Conservation (phyloP, 2,797 vertebrate species). For the Tarsius wallacei region DNA sequence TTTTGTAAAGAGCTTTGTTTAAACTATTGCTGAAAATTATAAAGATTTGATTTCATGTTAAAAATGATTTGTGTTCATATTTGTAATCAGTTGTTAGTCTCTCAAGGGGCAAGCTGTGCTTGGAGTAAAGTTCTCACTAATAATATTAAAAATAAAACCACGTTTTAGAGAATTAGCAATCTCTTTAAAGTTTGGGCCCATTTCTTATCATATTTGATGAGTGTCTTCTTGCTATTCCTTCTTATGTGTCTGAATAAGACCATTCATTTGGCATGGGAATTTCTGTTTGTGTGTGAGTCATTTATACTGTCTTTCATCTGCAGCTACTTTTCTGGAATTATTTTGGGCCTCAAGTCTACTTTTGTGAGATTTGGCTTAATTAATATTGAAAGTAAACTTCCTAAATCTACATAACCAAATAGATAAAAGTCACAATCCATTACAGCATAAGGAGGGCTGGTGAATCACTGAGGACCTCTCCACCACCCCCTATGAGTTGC, state of each 20-base stretch:
- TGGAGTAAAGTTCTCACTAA: not conserved
- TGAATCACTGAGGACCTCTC: not conserved
- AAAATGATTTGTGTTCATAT: not conserved
- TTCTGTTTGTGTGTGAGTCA: not conserved
- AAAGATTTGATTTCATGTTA: not conserved
- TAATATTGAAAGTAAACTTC: slow-evolving; percentile 44
- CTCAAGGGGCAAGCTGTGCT: not conserved
- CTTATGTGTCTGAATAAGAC: not conserved
- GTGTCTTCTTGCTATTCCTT: not conserved
- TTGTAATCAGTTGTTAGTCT: slow-evolving; percentile 20
- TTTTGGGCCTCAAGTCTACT: not conserved
- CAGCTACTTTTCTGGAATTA: not conserved
- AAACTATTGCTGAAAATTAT: slow-evolving; percentile 15
- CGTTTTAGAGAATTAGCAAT: not conserved
- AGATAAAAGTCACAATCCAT: not conserved
- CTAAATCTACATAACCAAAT: not conserved
- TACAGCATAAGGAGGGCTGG: not conserved
- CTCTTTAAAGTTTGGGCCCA: not conserved
- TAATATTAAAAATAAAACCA: not conserved
- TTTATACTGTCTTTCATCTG: not conserved
- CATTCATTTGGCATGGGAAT: not conserved
- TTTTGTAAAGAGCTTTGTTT: slow-evolving; percentile 49
- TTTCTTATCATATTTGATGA: not conserved
- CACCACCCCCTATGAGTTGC: not conserved
- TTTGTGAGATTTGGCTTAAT: not conserved